These are phyloP conservation scores for Prunella strophiata DNA, from an alignment of 2,797 vertebrate genomes.

Conservation along the genomic window DNA sequence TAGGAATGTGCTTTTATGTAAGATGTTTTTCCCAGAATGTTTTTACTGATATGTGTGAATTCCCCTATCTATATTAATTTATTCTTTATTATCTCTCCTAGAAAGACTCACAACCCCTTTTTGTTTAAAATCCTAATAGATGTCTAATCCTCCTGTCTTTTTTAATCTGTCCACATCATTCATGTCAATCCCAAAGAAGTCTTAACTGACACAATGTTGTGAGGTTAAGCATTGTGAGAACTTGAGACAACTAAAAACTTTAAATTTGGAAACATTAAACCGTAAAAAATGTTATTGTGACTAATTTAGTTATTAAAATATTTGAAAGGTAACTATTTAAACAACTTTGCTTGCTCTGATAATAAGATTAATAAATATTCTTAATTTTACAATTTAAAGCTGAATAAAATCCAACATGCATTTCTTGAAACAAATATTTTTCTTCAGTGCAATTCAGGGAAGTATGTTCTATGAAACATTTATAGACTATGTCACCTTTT, in stretches of 20 bases:
- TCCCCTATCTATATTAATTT: not conserved
- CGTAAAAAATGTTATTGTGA: not conserved
- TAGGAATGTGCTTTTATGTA: not conserved
- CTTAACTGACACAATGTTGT: not conserved
- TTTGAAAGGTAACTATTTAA: constrained; percentile 1
- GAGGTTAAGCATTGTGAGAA: not conserved
- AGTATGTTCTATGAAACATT: not conserved
- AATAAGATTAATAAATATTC: not conserved
- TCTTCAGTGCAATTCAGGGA: not conserved
- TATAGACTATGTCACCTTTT: not conserved
- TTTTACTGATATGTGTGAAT: not conserved
- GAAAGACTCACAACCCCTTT: not conserved
- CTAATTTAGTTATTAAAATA: not conserved
- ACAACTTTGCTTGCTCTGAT: not conserved
- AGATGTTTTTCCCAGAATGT: not conserved
- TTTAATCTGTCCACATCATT: not conserved
- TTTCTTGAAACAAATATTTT: not conserved
- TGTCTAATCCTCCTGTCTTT: not conserved
- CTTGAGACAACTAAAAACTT: not conserved
- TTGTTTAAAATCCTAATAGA: not conserved
- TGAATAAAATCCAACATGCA: not conserved
- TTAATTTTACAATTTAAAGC: not conserved
- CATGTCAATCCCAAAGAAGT: not conserved
- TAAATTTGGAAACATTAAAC: not conserved
- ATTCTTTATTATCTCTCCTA: not conserved